These are phyloP conservation scores for Caenorhabditis brenneri DNA, from an alignment of 1,140 invertebrate species.

Conservation along the genomic window DNA sequence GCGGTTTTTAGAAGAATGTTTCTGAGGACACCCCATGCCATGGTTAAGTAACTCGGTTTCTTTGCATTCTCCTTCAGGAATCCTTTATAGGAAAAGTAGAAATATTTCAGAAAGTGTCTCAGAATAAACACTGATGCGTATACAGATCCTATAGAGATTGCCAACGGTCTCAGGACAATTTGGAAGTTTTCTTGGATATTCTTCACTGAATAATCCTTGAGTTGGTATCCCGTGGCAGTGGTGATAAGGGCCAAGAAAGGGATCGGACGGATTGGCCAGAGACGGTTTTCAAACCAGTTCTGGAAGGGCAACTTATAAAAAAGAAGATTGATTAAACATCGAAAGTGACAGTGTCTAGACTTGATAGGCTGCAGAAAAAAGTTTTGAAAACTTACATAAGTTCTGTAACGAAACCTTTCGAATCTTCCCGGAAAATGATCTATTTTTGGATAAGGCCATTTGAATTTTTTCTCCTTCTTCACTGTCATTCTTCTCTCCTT, in stretches of 20 bases:
- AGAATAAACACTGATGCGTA: constrained; percentile 59
- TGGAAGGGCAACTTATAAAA: too few species aligned
- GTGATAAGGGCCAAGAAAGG: constrained; percentile 30
- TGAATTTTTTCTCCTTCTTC: too few species aligned
- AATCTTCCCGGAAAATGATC: neutral
- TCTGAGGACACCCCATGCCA: constrained; percentile 54
- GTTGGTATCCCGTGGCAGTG: constrained; percentile 37
- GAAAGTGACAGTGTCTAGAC: too few species aligned
- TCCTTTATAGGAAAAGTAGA: constrained; percentile 62
- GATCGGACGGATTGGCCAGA: constrained; percentile 55
- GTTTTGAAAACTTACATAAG: constrained; percentile 43
- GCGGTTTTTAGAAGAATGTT: neutral
- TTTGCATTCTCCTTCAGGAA: constrained; percentile 61
- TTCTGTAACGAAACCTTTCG: constrained; percentile 9
- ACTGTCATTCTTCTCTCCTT: too few species aligned
- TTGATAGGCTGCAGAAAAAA: too few species aligned
- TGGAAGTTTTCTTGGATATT: neutral
- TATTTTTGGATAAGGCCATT: constrained; percentile 1
- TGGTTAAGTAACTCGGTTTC: constrained; percentile 57
- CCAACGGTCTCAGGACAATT: neutral
- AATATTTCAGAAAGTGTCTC: constrained; percentile 55
- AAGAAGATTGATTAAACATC: too few species aligned
- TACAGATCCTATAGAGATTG: constrained; percentile 48
- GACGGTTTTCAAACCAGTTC: constrained; percentile 31
- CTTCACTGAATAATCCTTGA: neutral